Conservation (phyloP, 2,113 vertebrate genomes). For the Neodontobutis hainanensis region DNA sequence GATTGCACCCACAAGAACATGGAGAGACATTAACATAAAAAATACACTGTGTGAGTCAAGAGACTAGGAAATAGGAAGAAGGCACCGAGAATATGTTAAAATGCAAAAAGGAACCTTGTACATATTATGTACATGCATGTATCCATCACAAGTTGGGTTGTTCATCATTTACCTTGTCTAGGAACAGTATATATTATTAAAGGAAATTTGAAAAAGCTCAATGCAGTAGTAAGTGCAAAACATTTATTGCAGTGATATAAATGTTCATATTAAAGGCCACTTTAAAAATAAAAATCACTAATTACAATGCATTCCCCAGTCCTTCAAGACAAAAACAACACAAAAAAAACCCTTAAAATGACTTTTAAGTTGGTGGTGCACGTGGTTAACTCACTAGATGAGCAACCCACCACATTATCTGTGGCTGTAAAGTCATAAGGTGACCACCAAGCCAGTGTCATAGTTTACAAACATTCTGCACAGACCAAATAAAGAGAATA, state of each 20-base stretch:
- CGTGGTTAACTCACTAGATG: slow-evolving; percentile 43
- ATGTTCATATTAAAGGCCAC: no score
- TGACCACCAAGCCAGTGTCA: slow-evolving; percentile 18
- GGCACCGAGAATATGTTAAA: slow-evolving; percentile 11
- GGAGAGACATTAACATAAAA: slow-evolving; percentile 14
- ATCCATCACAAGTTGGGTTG: no score
- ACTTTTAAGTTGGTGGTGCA: slow-evolving; percentile 41
- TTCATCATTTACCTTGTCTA: no score
- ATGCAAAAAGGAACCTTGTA: slow-evolving; percentile 12
- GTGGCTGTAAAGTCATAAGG: slow-evolving; percentile 50
- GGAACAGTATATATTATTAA: no score
- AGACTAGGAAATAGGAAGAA: slow-evolving; percentile 28
- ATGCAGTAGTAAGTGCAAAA: no score
- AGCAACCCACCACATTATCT: slow-evolving; percentile 9
- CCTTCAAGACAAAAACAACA: slow-evolving; percentile 16
- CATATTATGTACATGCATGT: slow-evolving; percentile 8
- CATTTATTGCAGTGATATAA: no score
- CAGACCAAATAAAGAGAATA: no score
- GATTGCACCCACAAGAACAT: slow-evolving; percentile 29
- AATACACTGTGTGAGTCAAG: not conserved
- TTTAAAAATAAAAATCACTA: no score
- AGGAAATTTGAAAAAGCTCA: no score
- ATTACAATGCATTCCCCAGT: not conserved
- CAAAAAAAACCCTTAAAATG: slow-evolving; percentile 23
- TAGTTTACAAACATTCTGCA: not conserved